Percentiles rank a stretch among this genome's conserved stretches.
Conservation (phyloP, 2,113 vertebrate species). For the Dasyurus viverrinus region DNA sequence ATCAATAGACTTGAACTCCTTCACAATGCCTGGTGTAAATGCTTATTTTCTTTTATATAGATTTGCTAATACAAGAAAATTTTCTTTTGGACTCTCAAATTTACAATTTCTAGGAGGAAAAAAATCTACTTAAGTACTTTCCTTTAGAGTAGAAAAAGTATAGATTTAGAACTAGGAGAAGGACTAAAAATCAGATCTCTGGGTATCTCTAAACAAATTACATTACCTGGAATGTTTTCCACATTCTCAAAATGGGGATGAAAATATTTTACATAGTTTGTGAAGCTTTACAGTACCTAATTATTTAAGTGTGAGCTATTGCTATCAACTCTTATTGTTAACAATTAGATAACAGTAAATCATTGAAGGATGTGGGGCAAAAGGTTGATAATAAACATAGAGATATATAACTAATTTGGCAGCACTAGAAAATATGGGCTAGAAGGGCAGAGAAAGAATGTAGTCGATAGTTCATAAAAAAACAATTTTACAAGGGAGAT, state of each 20-base stretch:
- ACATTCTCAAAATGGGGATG: background rate
- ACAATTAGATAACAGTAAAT: background rate
- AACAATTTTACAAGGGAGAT: background rate
- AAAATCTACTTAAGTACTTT: background rate
- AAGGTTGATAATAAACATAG: background rate
- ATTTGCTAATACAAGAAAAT: background rate
- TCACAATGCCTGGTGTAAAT: background rate
- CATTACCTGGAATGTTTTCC: background rate
- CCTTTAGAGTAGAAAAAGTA: background rate
- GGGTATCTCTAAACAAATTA: background rate
- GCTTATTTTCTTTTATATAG: background rate
- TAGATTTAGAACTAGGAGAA: background rate
- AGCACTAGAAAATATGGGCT: background rate
- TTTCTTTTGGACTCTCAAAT: background rate
- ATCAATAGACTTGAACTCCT: background rate
- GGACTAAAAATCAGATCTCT: background rate
- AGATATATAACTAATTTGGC: background rate
- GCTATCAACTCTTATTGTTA: background rate
- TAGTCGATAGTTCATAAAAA: background rate
- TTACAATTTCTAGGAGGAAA: background rate
- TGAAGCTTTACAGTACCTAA: background rate
- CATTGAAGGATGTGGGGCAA: background rate
- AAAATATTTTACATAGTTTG: background rate
- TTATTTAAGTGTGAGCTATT: background rate
- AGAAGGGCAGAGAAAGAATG: background rate